Conservation (phyloP, 1,140 invertebrate genomes). For the Papilio xuthus region DNA sequence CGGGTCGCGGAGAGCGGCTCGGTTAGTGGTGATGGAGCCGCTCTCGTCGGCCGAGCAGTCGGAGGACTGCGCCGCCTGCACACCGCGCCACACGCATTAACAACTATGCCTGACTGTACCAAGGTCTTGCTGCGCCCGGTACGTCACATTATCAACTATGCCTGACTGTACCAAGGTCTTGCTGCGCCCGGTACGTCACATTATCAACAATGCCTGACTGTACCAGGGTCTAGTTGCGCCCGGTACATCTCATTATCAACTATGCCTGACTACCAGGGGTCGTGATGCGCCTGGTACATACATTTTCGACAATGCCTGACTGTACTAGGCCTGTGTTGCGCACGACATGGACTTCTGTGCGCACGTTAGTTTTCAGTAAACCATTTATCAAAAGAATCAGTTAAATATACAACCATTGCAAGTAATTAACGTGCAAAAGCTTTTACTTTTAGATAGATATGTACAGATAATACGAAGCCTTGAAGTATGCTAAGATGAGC, state of each 20-base stretch:
- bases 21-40: slow-evolving; percentile 92
- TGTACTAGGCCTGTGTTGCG: no score
- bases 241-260: no score
- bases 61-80: slow-evolving; percentile 85
- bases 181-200: no score
- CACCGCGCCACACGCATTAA: slow-evolving; percentile 54
- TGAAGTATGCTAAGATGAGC: slow-evolving; percentile 5
- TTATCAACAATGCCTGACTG: background rate
- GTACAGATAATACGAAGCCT: slow-evolving; percentile 27
- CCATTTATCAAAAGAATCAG: background rate
- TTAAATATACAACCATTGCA: background rate
- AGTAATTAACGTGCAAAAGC: slow-evolving; percentile 21
- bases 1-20: slow-evolving; percentile 82
- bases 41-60: slow-evolving; percentile 85
- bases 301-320: no score
- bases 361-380: background rate
- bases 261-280: background rate
- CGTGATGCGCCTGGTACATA: no score
- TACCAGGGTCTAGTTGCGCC: background rate
- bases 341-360: no score
- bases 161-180: background rate
- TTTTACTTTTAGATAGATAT: slow-evolving; percentile 9
- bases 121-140: background rate
- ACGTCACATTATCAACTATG: background rate
- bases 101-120: slow-evolving; percentile 43